Conservation (phyloP, 2,888 invertebrate genomes). For the Rhogogaster chlorosoma region DNA sequence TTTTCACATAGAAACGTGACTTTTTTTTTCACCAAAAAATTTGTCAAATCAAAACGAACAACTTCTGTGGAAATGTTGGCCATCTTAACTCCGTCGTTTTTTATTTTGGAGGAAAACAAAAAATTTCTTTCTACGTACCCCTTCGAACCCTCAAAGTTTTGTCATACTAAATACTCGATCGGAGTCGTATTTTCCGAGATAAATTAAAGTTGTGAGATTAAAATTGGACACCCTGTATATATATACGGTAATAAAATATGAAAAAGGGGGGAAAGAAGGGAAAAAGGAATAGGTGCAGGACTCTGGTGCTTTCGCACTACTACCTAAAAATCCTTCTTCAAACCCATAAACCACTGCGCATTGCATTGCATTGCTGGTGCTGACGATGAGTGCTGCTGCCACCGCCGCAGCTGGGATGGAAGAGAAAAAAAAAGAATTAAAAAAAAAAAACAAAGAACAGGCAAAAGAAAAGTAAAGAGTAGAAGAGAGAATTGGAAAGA, state of each 20-base stretch:
- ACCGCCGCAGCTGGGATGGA: neutral
- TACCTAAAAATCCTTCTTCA: neutral
- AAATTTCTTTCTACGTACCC: too few species aligned
- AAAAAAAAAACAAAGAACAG: neutral
- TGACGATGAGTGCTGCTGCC: neutral
- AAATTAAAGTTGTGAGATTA: too few species aligned
- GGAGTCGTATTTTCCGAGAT: too few species aligned
- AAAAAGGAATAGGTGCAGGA: constrained; percentile 27
- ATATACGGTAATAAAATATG: neutral
- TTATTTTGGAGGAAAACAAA: too few species aligned
- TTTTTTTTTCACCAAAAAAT: too few species aligned
- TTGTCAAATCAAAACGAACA: too few species aligned
- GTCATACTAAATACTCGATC: too few species aligned
- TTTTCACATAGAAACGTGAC: too few species aligned
- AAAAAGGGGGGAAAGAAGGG: neutral
- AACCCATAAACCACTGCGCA: neutral
- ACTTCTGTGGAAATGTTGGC: too few species aligned
- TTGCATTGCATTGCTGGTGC: neutral
- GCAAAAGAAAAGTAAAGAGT: neutral
- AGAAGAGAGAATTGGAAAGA: neutral
- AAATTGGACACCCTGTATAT: too few species aligned
- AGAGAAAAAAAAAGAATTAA: constrained; percentile 50
- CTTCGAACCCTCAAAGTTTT: too few species aligned
- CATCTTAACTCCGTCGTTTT: too few species aligned
- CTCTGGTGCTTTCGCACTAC: neutral